These are phyloP conservation scores for Ditula angustiorana DNA, from an alignment of 2,888 invertebrate species.

Conservation along the genomic window DNA sequence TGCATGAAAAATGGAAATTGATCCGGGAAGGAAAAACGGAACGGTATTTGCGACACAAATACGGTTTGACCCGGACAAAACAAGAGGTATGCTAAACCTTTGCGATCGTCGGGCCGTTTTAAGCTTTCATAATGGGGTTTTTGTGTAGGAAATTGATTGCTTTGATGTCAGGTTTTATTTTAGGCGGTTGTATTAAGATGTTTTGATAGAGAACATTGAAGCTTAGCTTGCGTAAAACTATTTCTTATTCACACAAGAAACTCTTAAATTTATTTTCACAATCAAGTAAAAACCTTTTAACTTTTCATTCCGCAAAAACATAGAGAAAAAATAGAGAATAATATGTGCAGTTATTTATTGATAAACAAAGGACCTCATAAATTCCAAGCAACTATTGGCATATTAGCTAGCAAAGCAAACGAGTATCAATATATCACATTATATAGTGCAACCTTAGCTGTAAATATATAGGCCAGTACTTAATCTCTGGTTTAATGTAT, in stretches of 20 bases:
- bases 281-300: too few relatives aligned
- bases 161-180: background rate
- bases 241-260: too few relatives aligned
- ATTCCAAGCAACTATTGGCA: background rate
- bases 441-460: constrained; percentile 19
- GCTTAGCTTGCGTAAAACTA: too few relatives aligned
- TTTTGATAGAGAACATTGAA: too few relatives aligned
- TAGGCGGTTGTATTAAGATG: background rate
- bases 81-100: constrained; percentile 38
- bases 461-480: constrained; percentile 40
- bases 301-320: too few relatives aligned
- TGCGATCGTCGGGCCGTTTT: constrained; percentile 10
- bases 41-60: constrained; percentile 44
- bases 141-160: background rate
- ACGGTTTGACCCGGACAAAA: constrained; percentile 27
- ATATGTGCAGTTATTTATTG: too few relatives aligned
- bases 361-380: constrained; percentile 5
- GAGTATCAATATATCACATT: constrained; percentile 15
- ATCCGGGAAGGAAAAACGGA: constrained; percentile 47
- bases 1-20: constrained; percentile 59
- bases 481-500: constrained; percentile 45
- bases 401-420: constrained; percentile 24
- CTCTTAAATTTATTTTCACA: too few relatives aligned
- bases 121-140: constrained; percentile 19
- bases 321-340: too few relatives aligned